Evolutionary conservation across 1,140 invertebrate genomes (phyloP), one percentile per base, ranked within the genome.

Genomic region (Chironomus striatipennis): DNA sequence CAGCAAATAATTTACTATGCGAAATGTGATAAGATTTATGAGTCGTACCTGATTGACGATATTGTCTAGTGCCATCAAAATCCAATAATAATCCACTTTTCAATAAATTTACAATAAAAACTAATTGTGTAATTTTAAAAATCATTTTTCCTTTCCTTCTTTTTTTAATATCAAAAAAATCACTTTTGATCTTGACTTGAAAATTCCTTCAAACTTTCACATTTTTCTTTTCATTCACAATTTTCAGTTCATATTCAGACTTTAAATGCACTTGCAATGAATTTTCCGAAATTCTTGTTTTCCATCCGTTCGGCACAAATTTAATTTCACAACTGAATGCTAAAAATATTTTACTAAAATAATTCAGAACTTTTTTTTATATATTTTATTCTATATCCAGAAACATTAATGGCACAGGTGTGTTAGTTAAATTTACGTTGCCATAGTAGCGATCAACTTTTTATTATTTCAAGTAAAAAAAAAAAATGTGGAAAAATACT

Each of bases 331-430:
- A 57, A 57, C 47, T 57, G n/a, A 57, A 57, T n/a, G 47, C 12
- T 57, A 57, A 57, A n/a, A 57, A 12, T 57, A n/a, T 57, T 57
- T 57, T 15, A 57, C 47, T 57, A 57, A 57, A 57, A 57, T 57
- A 57, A 57, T 57, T 57, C 47, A n/a, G 47, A 57, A 57, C n/a
- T 57, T n/a, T 57, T 57, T 15, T 34, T 34, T 34, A 34, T 34
- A 34, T 34, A 34, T 34, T 34, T 57, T n/a, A 57, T 57, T 57
- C 47, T 57, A 57, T 57, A n/a, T 57, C 12, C 12, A n/a, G 47
- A 57, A 57, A 57, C 47, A 57, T n/a, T n/a, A n/a, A 5, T 57
- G 47, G 4, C 12, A n/a, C 47, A n/a, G n/a, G 12, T 57, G 47
- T 57, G 47, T 57, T 57, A 57, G 47, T 57, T 57, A 15, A 57